Conservation (phyloP, 2,113 vertebrate species). For the Nothoprocta pentlandii region DNA sequence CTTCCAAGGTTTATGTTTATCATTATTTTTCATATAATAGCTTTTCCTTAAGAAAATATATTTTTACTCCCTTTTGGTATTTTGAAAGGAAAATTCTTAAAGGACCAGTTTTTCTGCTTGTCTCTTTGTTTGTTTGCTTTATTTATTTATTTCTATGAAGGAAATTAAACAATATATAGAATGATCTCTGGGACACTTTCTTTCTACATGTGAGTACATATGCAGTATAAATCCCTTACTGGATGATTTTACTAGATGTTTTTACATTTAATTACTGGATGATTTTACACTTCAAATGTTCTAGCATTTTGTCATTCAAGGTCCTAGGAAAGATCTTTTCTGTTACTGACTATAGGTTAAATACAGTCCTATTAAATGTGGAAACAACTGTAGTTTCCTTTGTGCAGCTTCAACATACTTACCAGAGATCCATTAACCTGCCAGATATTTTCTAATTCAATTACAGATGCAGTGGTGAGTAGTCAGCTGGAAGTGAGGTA, state of each 20-base stretch:
- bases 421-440: conserved; percentile 13
- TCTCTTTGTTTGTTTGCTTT: no score
- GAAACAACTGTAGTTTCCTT: background rate
- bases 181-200: background rate
- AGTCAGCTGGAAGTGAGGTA: conserved; percentile 18
- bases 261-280: background rate
- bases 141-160: background rate
- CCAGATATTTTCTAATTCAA: conserved; percentile 30
- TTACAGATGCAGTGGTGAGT: conserved; percentile 36
- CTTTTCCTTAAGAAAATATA: background rate
- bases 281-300: background rate
- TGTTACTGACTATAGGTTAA: background rate
- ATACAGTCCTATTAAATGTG: background rate
- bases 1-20: background rate
- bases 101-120: background rate
- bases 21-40: background rate
- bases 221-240: background rate
- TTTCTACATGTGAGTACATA: background rate
- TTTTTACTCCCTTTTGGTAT: background rate
- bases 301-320: background rate
- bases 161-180: no score
- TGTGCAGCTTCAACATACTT: background rate
- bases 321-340: background rate
- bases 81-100: background rate
- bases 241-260: background rate